Evolutionary conservation across 2,888 invertebrate genomes (phyloP).

Genomic region (Caenorhabditis virilis): DNA sequence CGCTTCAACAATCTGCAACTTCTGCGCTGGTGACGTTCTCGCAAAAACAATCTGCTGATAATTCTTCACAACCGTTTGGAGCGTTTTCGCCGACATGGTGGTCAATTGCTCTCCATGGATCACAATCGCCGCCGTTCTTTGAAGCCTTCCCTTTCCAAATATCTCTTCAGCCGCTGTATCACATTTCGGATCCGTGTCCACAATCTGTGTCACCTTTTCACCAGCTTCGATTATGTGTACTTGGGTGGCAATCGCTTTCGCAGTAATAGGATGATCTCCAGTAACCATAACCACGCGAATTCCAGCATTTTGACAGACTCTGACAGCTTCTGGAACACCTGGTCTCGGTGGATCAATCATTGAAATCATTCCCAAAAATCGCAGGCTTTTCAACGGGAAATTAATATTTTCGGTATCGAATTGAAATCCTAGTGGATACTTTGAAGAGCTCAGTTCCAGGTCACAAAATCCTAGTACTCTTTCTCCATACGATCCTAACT

Average conservation of each 20-base stretch:
- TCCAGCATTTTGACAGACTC: conserved; percentile 78
- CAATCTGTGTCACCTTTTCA: conserved; percentile 37
- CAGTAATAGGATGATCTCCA: conserved; percentile 81
- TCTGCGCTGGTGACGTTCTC: conserved; percentile 73
- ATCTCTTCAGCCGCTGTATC: conserved; percentile 32
- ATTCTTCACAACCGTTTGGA: conserved; percentile 87
- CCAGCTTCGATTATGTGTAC: conserved; percentile 52
- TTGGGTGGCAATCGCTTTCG: conserved; percentile 77
- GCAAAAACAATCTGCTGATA: conserved; percentile 79
- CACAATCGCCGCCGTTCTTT: conserved; percentile 48
- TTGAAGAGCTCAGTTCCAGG: conserved; percentile 68
- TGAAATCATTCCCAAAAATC: conserved; percentile 77
- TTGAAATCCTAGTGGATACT: conserved; percentile 73
- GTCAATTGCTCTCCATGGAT: conserved; percentile 75
- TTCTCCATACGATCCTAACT: conserved; percentile 65
- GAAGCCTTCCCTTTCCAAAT: conserved; percentile 43
- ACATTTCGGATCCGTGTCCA: conserved; percentile 19
- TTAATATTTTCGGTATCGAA: conserved; percentile 78
- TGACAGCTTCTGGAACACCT: conserved; percentile 77
- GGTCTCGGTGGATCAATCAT: conserved; percentile 79
- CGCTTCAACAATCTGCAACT: conserved; percentile 77
- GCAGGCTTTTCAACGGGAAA: conserved; percentile 74
- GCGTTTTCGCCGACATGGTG: conserved; percentile 82
- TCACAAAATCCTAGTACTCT: conserved; percentile 71
- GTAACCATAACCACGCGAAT: conserved; percentile 75